Conservation (phyloP, 2,797 vertebrate genomes). For the Scleropages formosus region DNA sequence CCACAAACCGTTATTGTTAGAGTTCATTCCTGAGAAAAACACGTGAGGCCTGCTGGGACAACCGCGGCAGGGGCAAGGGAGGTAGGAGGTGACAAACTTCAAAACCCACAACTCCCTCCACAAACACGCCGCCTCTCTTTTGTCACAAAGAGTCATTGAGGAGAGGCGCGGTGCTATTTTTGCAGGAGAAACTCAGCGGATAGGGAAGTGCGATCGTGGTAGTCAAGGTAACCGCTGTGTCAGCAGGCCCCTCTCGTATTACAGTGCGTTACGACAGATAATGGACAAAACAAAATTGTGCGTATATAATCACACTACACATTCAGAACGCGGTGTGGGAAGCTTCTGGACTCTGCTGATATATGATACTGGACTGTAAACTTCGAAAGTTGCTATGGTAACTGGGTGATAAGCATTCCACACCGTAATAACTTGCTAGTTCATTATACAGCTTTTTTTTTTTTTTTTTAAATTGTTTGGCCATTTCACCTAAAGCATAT, state of each 20-base stretch:
- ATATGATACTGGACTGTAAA: not conserved
- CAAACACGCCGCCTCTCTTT: conserved; percentile 5
- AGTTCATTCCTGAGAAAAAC: too few relatives aligned
- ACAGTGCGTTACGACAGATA: not conserved
- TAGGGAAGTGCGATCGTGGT: conserved; percentile 13
- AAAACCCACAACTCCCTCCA: not conserved
- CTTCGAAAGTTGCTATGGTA: too few relatives aligned
- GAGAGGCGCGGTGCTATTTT: conserved; percentile 2
- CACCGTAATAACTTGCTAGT: too few relatives aligned
- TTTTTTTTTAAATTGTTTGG: too few relatives aligned
- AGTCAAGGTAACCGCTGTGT: not conserved
- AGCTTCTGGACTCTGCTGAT: not conserved
- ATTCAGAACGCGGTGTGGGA: not conserved
- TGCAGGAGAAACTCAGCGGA: conserved; percentile 23
- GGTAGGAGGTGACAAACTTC: not conserved
- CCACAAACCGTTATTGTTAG: too few relatives aligned
- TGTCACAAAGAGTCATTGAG: conserved; percentile 17
- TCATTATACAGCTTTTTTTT: too few relatives aligned
- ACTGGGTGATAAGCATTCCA: too few relatives aligned
- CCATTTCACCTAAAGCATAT: too few relatives aligned
- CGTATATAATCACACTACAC: not conserved
- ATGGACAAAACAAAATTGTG: not conserved
- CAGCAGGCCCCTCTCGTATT: not conserved
- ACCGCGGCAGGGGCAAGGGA: too few relatives aligned
- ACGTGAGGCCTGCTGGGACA: too few relatives aligned